Percentiles rank a stretch among this genome's conserved stretches.
Evolutionary conservation across 2,113 vertebrate genomes (phyloP).

Genomic region (Scartelaos histophorus): DNA sequence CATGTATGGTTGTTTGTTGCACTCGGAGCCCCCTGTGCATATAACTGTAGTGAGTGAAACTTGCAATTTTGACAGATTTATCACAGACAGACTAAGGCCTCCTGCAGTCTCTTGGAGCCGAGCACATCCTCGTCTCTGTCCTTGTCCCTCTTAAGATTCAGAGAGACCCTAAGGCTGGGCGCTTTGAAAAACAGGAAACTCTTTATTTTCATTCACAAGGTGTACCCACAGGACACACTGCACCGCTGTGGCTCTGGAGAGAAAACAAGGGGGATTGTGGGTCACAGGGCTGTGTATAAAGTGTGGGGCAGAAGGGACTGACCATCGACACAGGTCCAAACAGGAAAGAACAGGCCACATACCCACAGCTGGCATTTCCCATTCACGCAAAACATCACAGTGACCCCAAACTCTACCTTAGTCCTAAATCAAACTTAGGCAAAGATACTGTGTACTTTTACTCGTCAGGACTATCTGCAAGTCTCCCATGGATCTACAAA

Average conservation of each 20-base stretch:
- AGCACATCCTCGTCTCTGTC: slow-evolving; percentile 28
- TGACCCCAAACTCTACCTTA: background rate
- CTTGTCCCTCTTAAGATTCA: slow-evolving; percentile 14
- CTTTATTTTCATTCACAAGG: slow-evolving; percentile 53
- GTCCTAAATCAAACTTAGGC: background rate
- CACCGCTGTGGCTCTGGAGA: slow-evolving; percentile 27
- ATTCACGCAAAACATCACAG: background rate
- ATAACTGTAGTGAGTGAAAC: background rate
- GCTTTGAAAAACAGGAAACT: slow-evolving; percentile 66
- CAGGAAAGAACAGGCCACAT: slow-evolving; percentile 57
- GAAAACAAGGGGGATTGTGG: slow-evolving; percentile 42
- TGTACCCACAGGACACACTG: slow-evolving; percentile 39
- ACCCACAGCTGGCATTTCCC: slow-evolving; percentile 37
- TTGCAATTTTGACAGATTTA: background rate
- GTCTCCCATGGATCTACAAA: too few relatives aligned
- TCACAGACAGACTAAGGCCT: slow-evolving; percentile 29
- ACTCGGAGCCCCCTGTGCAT: too few relatives aligned
- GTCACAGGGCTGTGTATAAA: slow-evolving; percentile 40
- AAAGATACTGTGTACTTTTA: too few relatives aligned
- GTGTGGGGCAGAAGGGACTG: slow-evolving; percentile 25
- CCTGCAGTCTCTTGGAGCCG: slow-evolving; percentile 13
- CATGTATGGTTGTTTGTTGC: too few relatives aligned
- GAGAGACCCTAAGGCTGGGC: slow-evolving; percentile 24
- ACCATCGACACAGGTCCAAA: slow-evolving; percentile 35
- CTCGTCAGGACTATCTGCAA: too few relatives aligned